Base-by-base conservation (phyloP, 2,888 invertebrate species). In the Microplitis manilae region DNA sequence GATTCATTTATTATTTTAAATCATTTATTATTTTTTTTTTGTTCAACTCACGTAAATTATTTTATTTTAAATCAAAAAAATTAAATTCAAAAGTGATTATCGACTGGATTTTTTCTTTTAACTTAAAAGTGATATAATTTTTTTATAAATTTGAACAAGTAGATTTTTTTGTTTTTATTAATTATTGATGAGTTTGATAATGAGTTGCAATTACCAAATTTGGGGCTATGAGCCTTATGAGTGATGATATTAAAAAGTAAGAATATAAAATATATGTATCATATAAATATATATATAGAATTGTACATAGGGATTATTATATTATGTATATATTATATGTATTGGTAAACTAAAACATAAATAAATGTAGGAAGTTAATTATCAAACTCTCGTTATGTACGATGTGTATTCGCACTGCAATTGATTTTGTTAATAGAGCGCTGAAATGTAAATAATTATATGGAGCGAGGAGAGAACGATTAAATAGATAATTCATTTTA, bases 201-300 rank as follows among this genome's bases (percentile, higher is more conserved):
- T 65, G 50, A 50, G 50, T 67, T 30, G 65, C 39, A 30, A 72
- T 62, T 62, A 68, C 76, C 72, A 72, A 73, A 73, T 72, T 76
- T 38, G 70, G 50, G 70, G 68, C 50, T 15, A 59, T 40, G 38
- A 61, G 81, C 79, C 79, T 79, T 76, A 77, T 79, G 78, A 82
- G 82, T 82, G 81, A 82, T 81, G 60, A 72, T 67, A 59, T 71
- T 60, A 68, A 68, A 68, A 74, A 65, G 67, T 59, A 77, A 79
- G 77, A 77, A 79, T 70, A 80, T 30, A 30, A 30, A 2, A 4
- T 78, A 81, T 80, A 80, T 81, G 81, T 82, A 81, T 80, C 79
- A 80, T 71, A 72, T n/a, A 20, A 9, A 9, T 50, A 50, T 50
- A 50, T 50, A 50, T 50, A 50, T 50, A 50, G 4, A 30, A 30